These are phyloP conservation scores for Mesaphorura yosii DNA, from an alignment of 1,140 invertebrate species.

Conservation along the genomic window DNA sequence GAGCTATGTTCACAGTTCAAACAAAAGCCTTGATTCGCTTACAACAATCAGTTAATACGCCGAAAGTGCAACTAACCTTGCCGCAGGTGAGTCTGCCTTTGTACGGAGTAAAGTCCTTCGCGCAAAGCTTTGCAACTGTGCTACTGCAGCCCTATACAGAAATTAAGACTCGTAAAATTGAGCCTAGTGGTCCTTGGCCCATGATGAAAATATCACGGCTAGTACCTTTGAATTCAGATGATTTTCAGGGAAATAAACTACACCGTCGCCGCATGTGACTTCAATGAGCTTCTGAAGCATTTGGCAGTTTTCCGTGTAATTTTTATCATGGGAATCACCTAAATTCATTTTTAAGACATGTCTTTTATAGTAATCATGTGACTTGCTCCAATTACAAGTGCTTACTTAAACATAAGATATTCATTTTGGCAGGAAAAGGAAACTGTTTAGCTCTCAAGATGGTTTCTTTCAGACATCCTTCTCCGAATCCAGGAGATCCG, in stretches of 20 bases:
- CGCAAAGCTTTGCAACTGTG: constrained; percentile 59
- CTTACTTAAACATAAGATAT: constrained; percentile 52
- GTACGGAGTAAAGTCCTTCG: constrained; percentile 65
- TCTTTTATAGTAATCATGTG: background rate
- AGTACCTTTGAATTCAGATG: constrained; percentile 40
- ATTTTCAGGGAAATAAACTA: constrained; percentile 51
- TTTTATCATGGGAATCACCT: constrained; percentile 40
- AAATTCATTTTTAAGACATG: background rate
- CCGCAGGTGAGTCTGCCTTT: constrained; percentile 42
- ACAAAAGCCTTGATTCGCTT: background rate
- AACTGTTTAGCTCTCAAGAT: constrained; percentile 59
- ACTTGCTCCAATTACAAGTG: too few species aligned
- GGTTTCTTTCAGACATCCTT: constrained; percentile 44
- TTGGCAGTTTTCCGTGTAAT: constrained; percentile 34
- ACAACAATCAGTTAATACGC: background rate
- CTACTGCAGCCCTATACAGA: constrained; percentile 43
- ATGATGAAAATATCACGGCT: constrained; percentile 1
- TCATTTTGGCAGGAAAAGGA: constrained; percentile 66
- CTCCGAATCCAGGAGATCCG: constrained; percentile 57
- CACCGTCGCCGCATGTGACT: constrained; percentile 51
- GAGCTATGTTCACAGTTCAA: too few species aligned
- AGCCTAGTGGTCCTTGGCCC: too few species aligned
- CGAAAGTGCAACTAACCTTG: too few species aligned
- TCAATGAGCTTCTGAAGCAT: constrained; percentile 44
- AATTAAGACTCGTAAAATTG: constrained; percentile 10